Evolutionary conservation across 2,797 vertebrate species (phyloP).

Genomic region (Hoplostethus atlanticus): DNA sequence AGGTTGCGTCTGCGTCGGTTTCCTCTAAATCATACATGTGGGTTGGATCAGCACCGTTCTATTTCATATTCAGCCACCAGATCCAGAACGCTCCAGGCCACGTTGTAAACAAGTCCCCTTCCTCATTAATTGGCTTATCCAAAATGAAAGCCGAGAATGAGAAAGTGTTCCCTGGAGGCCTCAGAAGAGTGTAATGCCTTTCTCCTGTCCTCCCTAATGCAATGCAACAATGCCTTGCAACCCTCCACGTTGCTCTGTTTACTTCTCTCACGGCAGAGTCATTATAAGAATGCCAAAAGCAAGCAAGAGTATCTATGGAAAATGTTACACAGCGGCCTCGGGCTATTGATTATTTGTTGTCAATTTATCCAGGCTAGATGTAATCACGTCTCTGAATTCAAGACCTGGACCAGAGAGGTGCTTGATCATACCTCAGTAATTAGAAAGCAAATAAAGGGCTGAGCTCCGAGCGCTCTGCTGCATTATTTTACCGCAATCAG

Average conservation of each 20-base stretch:
- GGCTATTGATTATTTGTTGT: constrained; percentile 50
- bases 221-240: constrained; percentile 25
- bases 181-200: constrained; percentile 2
- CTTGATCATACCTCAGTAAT: constrained; percentile 61
- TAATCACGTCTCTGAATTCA: constrained; percentile 68
- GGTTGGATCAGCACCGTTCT: too few relatives aligned
- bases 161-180: constrained; percentile 1
- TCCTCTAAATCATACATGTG: too few relatives aligned
- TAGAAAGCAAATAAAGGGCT: constrained; percentile 53
- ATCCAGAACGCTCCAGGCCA: neutral
- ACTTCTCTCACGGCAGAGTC: constrained; percentile 18
- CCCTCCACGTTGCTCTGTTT: constrained; percentile 20
- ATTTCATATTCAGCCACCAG: neutral
- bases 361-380: constrained; percentile 42
- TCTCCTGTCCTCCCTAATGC: constrained; percentile 9
- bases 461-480: constrained; percentile 15
- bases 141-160: constrained; percentile 10
- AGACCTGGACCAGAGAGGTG: constrained; percentile 23
- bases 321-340: constrained; percentile 37
- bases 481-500: constrained; percentile 22
- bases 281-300: constrained; percentile 45
- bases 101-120: neutral
- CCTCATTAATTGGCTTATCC: constrained; percentile 5
- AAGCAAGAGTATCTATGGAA: constrained; percentile 16
- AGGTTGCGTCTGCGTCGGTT: too few relatives aligned